Evolutionary conservation across 1,140 invertebrate genomes (phyloP), one percentile per base, ranked within the genome.

Genomic region (Zaprionus ornatus): DNA sequence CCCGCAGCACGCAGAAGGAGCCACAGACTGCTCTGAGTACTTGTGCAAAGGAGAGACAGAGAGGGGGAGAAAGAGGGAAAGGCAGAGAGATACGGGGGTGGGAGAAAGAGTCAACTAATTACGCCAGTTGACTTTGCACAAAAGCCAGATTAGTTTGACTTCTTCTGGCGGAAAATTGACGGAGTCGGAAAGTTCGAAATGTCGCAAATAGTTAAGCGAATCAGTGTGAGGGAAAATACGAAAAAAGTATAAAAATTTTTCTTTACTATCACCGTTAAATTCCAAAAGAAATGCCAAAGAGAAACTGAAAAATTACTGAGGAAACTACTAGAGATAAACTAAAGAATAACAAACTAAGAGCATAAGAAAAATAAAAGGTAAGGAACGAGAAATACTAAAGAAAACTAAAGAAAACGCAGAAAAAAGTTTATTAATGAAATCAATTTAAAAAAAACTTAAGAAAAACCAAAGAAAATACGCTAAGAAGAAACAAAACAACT

Each of bases 31-130:
- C 15, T 19, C 54, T 29, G 29, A 21, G 52, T 27, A 45, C 45
- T 42, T 55, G 23, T 23, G 54, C 23, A 52, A 60, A 1, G 25
- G 25, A 27, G 29, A 32, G 9, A 32, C 9, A 10, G 29, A 10
- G 9, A 3, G 9, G 10, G 9, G 7, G 1, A 3, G 59, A 5
- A 35, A 50, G 45, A 12, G 19, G 1, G 10, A 50, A 10, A 12
- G n/a, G 10, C 2, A 45, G n/a, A 48, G 19, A 19, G 19, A 21
- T 4, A 45, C 3, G 6, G 40, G 19, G 37, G 54, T 23, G 23
- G 12, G 50, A 63, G 17, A 48, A 27, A 19, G 50, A 63, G 59
- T 63, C 72, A 55, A 70, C 72, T 70, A 59, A 74, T 69, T 70
- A 63, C 54, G 72, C 12, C 37, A 63, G 67, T 37, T 54, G 66